Evolutionary conservation across 2,113 vertebrate genomes (phyloP).

Genomic region (Periophthalmodon schlosseri): DNA sequence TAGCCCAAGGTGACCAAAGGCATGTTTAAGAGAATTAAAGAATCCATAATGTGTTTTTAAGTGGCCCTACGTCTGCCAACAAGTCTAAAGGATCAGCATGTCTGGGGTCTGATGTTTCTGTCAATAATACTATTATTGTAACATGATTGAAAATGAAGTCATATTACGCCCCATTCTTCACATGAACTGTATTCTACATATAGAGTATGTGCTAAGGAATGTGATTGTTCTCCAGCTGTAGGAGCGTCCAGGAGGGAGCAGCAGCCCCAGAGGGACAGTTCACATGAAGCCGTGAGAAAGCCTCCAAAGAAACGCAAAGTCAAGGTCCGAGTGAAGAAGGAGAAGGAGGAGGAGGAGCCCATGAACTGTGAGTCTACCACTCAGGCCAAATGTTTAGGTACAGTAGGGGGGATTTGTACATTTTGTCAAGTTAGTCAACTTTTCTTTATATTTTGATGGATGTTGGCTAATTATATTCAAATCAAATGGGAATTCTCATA

Average conservation of each 20-base stretch:
- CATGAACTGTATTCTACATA: not conserved
- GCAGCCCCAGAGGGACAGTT: constrained; percentile 16
- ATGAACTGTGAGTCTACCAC: constrained; percentile 47
- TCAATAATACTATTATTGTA: too few species aligned
- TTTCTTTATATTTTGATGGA: not conserved
- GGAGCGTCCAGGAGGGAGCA: constrained; percentile 37
- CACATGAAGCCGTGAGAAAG: constrained; percentile 27
- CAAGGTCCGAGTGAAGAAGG: constrained; percentile 60
- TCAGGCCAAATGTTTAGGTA: not conserved
- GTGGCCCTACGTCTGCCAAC: too few species aligned
- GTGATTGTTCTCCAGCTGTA: constrained; percentile 18
- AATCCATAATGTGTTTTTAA: too few species aligned
- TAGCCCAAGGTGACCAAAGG: too few species aligned
- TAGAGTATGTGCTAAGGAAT: not conserved
- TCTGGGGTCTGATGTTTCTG: too few species aligned
- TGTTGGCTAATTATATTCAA: not conserved
- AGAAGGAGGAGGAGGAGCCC: constrained; percentile 61
- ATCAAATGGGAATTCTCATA: not conserved
- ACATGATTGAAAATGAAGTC: too few species aligned
- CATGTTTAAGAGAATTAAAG: too few species aligned
- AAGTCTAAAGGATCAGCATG: too few species aligned
- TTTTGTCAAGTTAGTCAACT: not conserved
- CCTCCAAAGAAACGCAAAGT: constrained; percentile 47
- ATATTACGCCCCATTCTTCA: too few species aligned
- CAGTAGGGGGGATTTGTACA: not conserved